These are phyloP conservation scores for Rosalia funebris DNA, from an alignment of 2,888 invertebrate genomes.

Conservation along the genomic window DNA sequence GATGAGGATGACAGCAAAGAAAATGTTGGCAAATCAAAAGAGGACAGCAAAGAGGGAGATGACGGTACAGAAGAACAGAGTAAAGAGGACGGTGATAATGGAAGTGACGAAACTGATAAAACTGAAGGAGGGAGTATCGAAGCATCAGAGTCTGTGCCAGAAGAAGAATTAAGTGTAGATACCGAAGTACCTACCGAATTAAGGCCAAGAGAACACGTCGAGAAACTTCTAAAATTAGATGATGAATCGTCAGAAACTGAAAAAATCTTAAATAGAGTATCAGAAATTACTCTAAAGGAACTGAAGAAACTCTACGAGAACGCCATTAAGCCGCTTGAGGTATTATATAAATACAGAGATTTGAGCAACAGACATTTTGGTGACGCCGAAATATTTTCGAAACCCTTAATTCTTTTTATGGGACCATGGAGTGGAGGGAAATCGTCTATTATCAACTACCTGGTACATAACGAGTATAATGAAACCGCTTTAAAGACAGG, in stretches of 20 bases:
- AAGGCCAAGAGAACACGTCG: constrained; percentile 82
- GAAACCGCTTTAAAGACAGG: constrained; percentile 87
- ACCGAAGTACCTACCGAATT: constrained; percentile 80
- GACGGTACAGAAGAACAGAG: not conserved
- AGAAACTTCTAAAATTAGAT: constrained; percentile 81
- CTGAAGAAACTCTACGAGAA: constrained; percentile 86
- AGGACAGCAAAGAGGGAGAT: not conserved
- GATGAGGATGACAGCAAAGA: constrained; percentile 24
- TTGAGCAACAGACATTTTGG: constrained; percentile 91
- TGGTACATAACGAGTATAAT: constrained; percentile 87
- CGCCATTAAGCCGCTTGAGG: constrained; percentile 90
- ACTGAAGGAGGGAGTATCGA: constrained; percentile 43
- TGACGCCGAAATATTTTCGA: constrained; percentile 94
- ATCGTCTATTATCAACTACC: constrained; percentile 92
- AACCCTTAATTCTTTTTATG: constrained; percentile 91
- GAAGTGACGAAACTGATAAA: constrained; percentile 32
- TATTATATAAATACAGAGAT: constrained; percentile 90
- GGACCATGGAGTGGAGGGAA: constrained; percentile 98
- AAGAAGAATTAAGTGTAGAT: constrained; percentile 71
- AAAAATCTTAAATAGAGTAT: constrained; percentile 76
- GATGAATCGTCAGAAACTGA: constrained; percentile 79
- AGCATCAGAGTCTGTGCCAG: constrained; percentile 58
- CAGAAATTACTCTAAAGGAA: constrained; percentile 83
- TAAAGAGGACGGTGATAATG: constrained; percentile 24
- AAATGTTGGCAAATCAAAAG: constrained; percentile 4